Conservation (phyloP, 2,888 invertebrate genomes). For the Eustalomyia histrio region DNA sequence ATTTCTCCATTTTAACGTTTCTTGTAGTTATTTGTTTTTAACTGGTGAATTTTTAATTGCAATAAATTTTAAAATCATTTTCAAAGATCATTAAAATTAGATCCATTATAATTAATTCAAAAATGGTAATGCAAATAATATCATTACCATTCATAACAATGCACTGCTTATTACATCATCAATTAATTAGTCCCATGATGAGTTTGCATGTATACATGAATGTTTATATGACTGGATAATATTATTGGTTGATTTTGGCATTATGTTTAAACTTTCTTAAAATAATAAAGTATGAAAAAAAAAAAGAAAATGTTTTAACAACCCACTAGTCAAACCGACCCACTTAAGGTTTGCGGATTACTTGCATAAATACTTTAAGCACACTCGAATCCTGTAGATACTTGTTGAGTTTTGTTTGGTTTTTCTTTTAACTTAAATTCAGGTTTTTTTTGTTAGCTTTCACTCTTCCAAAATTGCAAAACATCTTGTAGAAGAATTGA, state of each 20-base stretch:
- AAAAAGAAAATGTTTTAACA: constrained; percentile 34
- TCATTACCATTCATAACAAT: too few relatives aligned
- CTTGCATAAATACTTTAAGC: constrained; percentile 64
- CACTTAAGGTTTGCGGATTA: constrained; percentile 64
- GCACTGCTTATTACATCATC: too few relatives aligned
- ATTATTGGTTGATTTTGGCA: constrained; percentile 27
- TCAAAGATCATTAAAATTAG: too few relatives aligned
- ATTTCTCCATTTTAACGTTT: too few relatives aligned
- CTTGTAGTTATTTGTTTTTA: too few relatives aligned
- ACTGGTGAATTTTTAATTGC: too few relatives aligned
- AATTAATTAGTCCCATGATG: too few relatives aligned
- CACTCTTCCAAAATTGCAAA: constrained; percentile 22
- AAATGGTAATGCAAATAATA: too few relatives aligned
- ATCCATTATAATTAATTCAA: too few relatives aligned
- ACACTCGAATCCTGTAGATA: constrained; percentile 62
- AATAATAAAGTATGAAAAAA: constrained; percentile 30
- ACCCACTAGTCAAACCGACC: constrained; percentile 52
- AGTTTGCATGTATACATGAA: background rate
- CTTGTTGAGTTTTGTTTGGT: constrained; percentile 63
- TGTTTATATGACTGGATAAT: constrained; percentile 19
- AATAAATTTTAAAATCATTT: too few relatives aligned
- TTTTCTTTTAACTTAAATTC: constrained; percentile 23
- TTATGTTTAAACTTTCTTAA: constrained; percentile 27
- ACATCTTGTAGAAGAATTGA: constrained; percentile 23
- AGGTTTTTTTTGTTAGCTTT: constrained; percentile 30